Percentiles rank a stretch among this genome's conserved stretches.
Conservation (phyloP, 1,140 invertebrate species). For the Cherax destructor region DNA sequence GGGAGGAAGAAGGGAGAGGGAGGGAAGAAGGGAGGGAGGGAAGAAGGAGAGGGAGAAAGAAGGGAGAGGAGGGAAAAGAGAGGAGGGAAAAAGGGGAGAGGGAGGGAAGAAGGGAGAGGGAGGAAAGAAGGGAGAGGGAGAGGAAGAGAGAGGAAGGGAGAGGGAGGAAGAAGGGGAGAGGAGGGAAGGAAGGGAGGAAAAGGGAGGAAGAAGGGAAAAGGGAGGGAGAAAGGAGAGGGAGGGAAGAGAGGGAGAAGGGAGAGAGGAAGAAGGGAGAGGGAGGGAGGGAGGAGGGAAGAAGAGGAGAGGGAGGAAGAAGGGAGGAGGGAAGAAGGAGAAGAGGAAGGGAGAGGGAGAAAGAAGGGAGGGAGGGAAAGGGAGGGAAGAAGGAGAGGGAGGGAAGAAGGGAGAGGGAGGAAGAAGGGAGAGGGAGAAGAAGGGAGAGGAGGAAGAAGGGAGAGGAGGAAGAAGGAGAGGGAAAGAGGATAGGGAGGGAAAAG, state of each 20-base stretch:
- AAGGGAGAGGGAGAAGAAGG: background rate
- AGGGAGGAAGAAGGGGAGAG: background rate
- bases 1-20: no score
- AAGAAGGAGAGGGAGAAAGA: background rate
- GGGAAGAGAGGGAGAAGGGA: background rate
- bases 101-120: background rate
- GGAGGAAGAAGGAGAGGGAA: background rate
- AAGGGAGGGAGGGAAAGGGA: background rate
- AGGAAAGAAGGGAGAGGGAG: background rate
- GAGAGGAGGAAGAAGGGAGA: background rate
- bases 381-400: background rate
- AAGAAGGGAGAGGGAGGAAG: background rate
- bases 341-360: background rate
- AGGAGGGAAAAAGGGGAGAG: background rate
- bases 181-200: background rate
- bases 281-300: background rate
- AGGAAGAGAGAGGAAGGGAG: background rate
- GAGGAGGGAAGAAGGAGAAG: background rate
- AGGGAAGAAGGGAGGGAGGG: no score
- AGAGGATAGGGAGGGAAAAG: no score
- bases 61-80: background rate
- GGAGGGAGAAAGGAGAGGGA: background rate
- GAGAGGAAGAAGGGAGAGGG: background rate
- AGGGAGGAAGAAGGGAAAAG: background rate
- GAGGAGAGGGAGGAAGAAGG: background rate